Conservation (phyloP, 1,140 invertebrate species). For the Lordiphosa mommai region DNA sequence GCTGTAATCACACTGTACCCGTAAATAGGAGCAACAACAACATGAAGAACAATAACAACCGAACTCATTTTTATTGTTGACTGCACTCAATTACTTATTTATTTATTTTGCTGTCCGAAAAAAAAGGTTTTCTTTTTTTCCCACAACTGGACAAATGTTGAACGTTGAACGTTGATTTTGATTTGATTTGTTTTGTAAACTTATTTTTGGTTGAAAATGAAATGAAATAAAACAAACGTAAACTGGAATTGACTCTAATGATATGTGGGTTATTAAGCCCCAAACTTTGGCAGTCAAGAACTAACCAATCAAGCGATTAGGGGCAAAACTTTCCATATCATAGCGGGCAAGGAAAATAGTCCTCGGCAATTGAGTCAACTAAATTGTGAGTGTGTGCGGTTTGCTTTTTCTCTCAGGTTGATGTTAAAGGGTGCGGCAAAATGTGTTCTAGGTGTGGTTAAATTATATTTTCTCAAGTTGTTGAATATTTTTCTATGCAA, state of each 20-base stretch:
- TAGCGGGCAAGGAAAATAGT: conserved; percentile 3
- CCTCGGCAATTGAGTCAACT: conserved; percentile 16
- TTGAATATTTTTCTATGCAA: too few species aligned
- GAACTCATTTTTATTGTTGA: conserved; percentile 70
- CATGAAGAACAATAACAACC: conserved; percentile 20
- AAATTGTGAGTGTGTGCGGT: not conserved
- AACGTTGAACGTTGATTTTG: conserved; percentile 25
- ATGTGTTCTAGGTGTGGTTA: too few species aligned
- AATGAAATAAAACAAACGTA: conserved; percentile 1
- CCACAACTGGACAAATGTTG: conserved; percentile 11
- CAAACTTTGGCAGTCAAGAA: conserved; percentile 1
- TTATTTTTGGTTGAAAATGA: conserved; percentile 27
- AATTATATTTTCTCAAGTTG: too few species aligned
- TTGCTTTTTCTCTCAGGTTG: not conserved
- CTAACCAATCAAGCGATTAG: conserved; percentile 54
- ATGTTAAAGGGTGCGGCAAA: not conserved
- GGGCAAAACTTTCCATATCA: conserved; percentile 31
- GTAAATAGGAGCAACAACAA: conserved; percentile 5
- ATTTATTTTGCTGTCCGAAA: conserved; percentile 38
- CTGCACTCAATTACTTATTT: conserved; percentile 72
- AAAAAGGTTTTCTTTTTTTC: conserved; percentile 2
- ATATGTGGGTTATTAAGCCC: conserved; percentile 49
- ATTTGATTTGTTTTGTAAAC: conserved; percentile 55
- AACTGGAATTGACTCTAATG: conserved; percentile 28
- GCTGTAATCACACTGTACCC: conserved; percentile 39